Evolutionary conservation across 2,113 vertebrate species (phyloP).

Genomic region (Blennius ocellaris): DNA sequence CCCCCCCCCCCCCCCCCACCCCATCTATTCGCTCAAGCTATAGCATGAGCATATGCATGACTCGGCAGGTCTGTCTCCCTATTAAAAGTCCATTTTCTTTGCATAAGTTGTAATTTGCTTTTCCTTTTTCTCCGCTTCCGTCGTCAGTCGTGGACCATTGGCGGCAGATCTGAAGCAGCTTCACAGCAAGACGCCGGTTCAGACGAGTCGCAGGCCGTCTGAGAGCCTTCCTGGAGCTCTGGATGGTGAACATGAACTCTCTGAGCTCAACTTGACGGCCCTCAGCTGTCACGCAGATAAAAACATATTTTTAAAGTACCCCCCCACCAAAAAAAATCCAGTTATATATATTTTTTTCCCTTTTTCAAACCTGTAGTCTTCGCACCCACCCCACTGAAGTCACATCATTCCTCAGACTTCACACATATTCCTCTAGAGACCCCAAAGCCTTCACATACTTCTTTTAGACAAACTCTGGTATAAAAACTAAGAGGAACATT

Average conservation of each 20-base stretch:
- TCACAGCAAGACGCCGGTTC: constrained; percentile 2
- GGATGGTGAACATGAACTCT: constrained; percentile 42
- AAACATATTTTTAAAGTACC: constrained; percentile 1
- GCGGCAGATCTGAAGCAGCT: constrained; percentile 46
- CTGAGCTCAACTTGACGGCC: constrained; percentile 40
- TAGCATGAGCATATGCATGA: constrained; percentile 33
- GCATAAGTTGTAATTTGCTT: constrained; percentile 34
- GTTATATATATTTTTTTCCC: background rate
- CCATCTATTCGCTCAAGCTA: background rate
- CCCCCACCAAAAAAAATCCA: background rate
- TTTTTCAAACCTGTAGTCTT: background rate
- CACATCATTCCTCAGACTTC: background rate
- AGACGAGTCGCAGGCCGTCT: constrained; percentile 13
- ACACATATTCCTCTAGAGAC: background rate
- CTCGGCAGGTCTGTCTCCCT: constrained; percentile 23
- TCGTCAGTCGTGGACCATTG: constrained; percentile 28
- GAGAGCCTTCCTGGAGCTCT: constrained; percentile 10
- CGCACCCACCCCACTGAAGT: background rate
- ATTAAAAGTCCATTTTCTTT: constrained; percentile 57
- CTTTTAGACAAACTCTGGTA: background rate
- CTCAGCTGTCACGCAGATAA: constrained; percentile 7
- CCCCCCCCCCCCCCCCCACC: too few species aligned
- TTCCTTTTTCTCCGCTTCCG: constrained; percentile 9
- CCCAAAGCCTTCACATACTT: background rate
- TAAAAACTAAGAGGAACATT: too few species aligned